These are phyloP conservation scores for Benthosema pterotum DNA, from an alignment of 2,797 vertebrate genomes.

Conservation along the genomic window DNA sequence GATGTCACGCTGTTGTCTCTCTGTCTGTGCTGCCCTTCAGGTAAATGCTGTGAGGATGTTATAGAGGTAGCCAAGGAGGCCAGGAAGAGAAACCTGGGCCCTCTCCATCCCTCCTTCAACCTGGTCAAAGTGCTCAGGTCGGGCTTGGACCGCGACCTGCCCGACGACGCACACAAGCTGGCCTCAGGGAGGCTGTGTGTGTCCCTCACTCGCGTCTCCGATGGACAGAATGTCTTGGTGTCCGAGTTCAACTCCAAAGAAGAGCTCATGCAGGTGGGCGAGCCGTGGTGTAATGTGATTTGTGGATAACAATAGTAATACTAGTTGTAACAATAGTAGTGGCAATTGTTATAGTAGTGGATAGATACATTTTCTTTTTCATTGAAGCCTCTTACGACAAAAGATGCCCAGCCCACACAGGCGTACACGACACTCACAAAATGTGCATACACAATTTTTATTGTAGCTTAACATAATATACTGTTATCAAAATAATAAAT, in stretches of 20 bases:
- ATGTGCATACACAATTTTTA: too few species aligned
- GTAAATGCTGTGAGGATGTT: conserved; percentile 83
- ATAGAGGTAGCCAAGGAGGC: conserved; percentile 79
- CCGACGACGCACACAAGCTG: conserved; percentile 79
- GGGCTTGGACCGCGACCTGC: conserved; percentile 78
- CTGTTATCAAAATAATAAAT: too few species aligned
- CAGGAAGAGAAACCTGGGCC: conserved; percentile 85
- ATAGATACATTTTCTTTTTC: too few species aligned
- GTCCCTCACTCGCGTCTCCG: conserved; percentile 91
- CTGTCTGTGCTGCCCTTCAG: conserved; percentile 56
- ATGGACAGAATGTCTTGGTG: conserved; percentile 89
- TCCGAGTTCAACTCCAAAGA: conserved; percentile 91
- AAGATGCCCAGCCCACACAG: too few species aligned
- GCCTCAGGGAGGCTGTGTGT: conserved; percentile 83
- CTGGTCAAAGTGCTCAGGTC: conserved; percentile 79
- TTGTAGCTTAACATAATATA: too few species aligned
- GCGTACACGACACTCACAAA: too few species aligned
- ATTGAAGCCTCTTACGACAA: too few species aligned
- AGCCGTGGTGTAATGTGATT: not conserved
- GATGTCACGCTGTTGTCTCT: not conserved
- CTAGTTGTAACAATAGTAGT: too few species aligned
- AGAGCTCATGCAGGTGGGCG: conserved; percentile 89
- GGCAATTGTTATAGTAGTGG: too few species aligned
- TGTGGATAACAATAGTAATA: too few species aligned
- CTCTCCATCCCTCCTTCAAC: conserved; percentile 90